Base-by-base conservation (phyloP, 2,113 vertebrate species). In the Noctilio leporinus region DNA sequence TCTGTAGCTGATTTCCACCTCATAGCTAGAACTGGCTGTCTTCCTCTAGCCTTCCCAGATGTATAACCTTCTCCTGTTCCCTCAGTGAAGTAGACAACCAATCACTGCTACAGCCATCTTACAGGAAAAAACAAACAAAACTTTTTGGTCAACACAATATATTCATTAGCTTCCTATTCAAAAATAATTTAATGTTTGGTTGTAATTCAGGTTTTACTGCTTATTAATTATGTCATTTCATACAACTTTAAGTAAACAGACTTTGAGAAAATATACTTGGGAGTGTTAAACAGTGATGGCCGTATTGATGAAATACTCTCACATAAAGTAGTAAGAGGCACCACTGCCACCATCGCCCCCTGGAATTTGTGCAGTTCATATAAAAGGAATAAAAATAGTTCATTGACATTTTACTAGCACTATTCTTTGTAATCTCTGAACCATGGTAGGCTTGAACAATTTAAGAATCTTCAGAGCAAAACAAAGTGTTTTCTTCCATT, bases 311-410 rank as follows among this genome's bases (percentile, higher is more conserved):
- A 76, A 57, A 16, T n/a, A 38, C 86, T 94, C 94, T 91, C 22
- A 70, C 47, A 47, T 9, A 87, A 72, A 55, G 89, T 72, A 86
- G 43, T 24, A 55, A 64, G 95, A 96, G 95, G 92, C 86, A 75
- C 89, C 49, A 9, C n/a, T n/a, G n/a, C n/a, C n/a, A n/a, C n/a
- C n/a, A n/a, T n/a, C n/a, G n/a, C n/a, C n/a, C n/a, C n/a, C n/a
- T n/a, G n/a, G n/a, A n/a, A n/a, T n/a, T n/a, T n/a, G n/a, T n/a
- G n/a, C n/a, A n/a, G n/a, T n/a, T n/a, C n/a, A n/a, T n/a, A n/a
- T n/a, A n/a, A n/a, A n/a, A n/a, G n/a, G n/a, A n/a, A n/a, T 96
- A 97, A 95, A 97, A 97, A 96, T 24, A 96, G 64, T 96, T 97
- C 95, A 96, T 51, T 96, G 96, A 95, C 87, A 93, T 97, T 89